phyloP scores from a whole-genome alignment of 2,113 vertebrate species.

The Ciconia stormi region DNA sequence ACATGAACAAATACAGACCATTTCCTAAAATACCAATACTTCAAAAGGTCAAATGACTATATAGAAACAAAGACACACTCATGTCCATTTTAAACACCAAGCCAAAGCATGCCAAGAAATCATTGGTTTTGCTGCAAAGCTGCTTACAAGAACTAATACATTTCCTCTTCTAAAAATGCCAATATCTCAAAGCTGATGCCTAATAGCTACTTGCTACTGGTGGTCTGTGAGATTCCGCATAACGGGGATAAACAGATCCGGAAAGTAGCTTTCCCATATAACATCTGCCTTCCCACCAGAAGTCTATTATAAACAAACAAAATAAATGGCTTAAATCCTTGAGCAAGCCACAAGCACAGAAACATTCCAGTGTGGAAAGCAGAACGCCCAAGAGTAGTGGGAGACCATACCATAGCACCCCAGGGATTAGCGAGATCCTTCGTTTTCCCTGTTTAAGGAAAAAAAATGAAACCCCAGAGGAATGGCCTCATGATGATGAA shows the following conservation, averaged over 20 bases:
- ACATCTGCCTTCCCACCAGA: constrained; percentile 62
- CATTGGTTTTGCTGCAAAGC: background rate
- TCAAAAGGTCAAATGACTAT: constrained; percentile 35
- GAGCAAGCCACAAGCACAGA: background rate
- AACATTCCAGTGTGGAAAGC: constrained; percentile 58
- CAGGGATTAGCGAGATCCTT: background rate
- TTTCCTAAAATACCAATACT: constrained; percentile 53
- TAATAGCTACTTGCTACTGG: background rate
- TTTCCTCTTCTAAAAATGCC: background rate
- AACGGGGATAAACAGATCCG: background rate
- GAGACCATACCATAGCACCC: background rate
- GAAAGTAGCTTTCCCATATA: constrained; percentile 65
- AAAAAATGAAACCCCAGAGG: constrained; percentile 10
- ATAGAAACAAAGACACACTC: background rate
- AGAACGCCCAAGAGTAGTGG: background rate
- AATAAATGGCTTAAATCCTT: constrained; percentile 57
- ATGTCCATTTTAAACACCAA: constrained; percentile 2
- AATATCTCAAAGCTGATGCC: background rate
- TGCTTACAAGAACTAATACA: background rate
- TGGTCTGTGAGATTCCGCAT: constrained; percentile 1
- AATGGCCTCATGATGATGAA: background rate
- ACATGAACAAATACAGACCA: background rate
- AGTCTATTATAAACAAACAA: constrained; percentile 62
- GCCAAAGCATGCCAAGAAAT: background rate
- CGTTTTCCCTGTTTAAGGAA: background rate